These are phyloP conservation scores for Peromyscus attwateri DNA, from an alignment of 2,797 vertebrate species.

Conservation along the genomic window DNA sequence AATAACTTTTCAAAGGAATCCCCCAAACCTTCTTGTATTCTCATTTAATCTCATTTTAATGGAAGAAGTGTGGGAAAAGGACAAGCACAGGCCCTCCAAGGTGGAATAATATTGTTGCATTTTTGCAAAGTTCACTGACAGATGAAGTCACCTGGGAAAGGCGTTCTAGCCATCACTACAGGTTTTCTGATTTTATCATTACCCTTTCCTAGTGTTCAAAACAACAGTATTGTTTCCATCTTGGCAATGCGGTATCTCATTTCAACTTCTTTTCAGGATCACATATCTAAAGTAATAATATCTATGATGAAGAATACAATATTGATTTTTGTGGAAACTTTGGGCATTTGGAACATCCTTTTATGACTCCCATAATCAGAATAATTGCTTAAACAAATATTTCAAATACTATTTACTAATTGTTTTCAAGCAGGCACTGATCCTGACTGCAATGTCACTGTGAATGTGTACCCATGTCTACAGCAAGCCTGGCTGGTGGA, in stretches of 20 bases:
- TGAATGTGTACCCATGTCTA: background rate
- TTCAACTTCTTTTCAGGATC: conserved; percentile 9
- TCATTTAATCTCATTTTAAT: conserved; percentile 62
- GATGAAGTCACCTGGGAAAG: conserved; percentile 55
- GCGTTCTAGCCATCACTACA: conserved; percentile 53
- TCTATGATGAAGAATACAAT: background rate
- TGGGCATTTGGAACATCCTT: conserved; percentile 41
- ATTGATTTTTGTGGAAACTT: conserved; percentile 43
- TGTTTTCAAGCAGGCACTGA: background rate
- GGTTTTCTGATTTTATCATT: conserved; percentile 50
- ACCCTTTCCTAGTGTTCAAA: conserved; percentile 30
- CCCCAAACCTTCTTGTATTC: background rate
- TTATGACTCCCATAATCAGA: background rate
- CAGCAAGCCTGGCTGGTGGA: background rate
- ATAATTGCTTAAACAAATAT: conserved; percentile 25
- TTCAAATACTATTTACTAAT: conserved; percentile 32
- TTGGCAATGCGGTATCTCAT: background rate
- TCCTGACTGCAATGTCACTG: background rate
- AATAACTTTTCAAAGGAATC: conserved; percentile 57
- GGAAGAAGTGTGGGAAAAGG: background rate
- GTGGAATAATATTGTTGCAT: background rate
- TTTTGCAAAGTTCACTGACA: conserved; percentile 49
- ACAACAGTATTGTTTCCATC: background rate
- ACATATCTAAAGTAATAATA: background rate
- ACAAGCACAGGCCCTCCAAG: background rate